Evolutionary conservation across 53 echinoderm and acorn worm genomes (phyloP).

Genomic region (Hippasteria phrygiana): DNA sequence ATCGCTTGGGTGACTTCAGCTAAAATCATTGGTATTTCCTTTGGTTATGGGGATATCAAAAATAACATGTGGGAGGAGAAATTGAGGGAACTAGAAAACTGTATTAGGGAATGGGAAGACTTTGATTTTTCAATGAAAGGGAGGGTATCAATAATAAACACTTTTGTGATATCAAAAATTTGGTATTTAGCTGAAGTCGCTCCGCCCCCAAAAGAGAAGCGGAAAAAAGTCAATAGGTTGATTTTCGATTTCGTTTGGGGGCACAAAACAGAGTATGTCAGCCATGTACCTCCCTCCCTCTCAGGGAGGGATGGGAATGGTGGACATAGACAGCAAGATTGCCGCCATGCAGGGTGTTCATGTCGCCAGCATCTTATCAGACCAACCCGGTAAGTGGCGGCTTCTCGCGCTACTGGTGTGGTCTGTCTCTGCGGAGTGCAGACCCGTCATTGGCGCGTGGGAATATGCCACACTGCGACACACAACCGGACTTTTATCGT

Average conservation of each 20-base stretch:
- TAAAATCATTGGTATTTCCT: constrained; percentile 20
- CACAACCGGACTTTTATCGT: background rate
- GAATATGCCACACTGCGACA: background rate
- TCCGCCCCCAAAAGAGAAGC: background rate
- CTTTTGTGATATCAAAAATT: background rate
- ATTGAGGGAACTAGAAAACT: background rate
- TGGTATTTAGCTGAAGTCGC: constrained; percentile 26
- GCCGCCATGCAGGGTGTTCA: background rate
- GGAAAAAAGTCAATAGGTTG: background rate
- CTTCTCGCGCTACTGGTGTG: constrained; percentile 6
- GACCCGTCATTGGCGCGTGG: background rate
- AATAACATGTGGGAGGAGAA: background rate
- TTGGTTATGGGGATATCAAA: background rate
- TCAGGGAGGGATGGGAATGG: background rate
- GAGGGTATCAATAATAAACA: background rate
- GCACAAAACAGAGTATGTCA: background rate
- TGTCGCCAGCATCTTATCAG: background rate
- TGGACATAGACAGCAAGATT: background rate
- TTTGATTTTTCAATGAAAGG: background rate
- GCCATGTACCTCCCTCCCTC: constrained; percentile 7
- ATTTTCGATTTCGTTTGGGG: background rate
- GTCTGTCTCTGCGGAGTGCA: background rate
- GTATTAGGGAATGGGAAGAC: background rate
- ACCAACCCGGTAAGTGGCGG: background rate
- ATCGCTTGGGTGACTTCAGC: background rate